Percentiles rank a stretch among this genome's conserved stretches.
phyloP scores from a whole-genome alignment of 2,113 vertebrate genomes.

The Poecilia latipinna region DNA sequence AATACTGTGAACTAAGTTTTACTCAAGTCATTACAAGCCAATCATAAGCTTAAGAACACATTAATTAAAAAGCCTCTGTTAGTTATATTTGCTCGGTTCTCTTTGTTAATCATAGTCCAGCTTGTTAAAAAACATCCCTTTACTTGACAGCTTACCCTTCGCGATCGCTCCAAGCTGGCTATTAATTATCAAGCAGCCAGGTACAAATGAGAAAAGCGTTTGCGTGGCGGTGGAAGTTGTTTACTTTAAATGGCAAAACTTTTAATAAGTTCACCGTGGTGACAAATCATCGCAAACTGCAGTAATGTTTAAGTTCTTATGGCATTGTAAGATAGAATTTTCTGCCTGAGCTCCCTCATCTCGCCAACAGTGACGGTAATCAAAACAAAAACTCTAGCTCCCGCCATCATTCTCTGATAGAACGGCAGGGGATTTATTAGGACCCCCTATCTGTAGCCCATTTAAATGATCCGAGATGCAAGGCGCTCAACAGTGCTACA shows the following conservation, averaged over 20 bases:
- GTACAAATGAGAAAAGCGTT: conserved; percentile 51
- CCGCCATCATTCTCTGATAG: conserved; percentile 75
- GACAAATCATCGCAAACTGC: conserved; percentile 68
- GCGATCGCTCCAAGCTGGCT: conserved; percentile 38
- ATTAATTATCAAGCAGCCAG: conserved; percentile 62
- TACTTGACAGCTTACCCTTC: conserved; percentile 49
- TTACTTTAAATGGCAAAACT: conserved; percentile 73
- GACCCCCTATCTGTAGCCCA: conserved; percentile 74
- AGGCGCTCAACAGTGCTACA: conserved; percentile 71
- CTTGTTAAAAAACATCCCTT: conserved; percentile 39
- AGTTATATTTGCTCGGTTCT: conserved; percentile 45
- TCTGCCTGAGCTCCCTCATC: conserved; percentile 81
- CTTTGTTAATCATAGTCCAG: conserved; percentile 55
- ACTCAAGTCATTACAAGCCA: conserved; percentile 54
- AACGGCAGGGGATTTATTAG: conserved; percentile 83
- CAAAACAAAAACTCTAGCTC: conserved; percentile 79
- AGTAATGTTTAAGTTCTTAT: conserved; percentile 74
- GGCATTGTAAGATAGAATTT: conserved; percentile 79
- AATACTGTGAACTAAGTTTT: conserved; percentile 33
- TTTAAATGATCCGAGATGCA: conserved; percentile 79
- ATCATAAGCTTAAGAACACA: conserved; percentile 38
- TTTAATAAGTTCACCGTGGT: conserved; percentile 78
- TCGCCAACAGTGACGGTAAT: conserved; percentile 82
- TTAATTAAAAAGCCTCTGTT: conserved; percentile 60
- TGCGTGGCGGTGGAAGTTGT: conserved; percentile 50